These are phyloP conservation scores for Eunapius fragilis DNA, from an alignment of 37 sponge, comb jelly and placozoan genomes.

Conservation along the genomic window DNA sequence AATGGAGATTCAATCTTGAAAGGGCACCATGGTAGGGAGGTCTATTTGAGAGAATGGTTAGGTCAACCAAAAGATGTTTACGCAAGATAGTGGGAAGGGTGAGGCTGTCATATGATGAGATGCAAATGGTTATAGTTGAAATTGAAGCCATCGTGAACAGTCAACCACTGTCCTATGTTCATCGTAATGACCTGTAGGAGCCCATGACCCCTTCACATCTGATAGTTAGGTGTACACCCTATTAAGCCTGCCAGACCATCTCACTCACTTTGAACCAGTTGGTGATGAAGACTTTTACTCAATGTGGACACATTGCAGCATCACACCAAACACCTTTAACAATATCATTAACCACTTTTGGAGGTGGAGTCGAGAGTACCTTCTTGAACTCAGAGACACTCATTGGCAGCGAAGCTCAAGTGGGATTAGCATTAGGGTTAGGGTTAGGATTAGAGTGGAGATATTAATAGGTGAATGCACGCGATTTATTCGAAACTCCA, in stretches of 20 bases:
- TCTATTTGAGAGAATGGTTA: constrained; percentile 43
- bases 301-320: constrained; percentile 2
- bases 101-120: constrained; percentile 46
- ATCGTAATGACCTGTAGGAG: constrained; percentile 24
- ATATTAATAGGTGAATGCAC: no score
- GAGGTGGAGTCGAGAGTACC: constrained; percentile 51
- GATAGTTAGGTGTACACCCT: constrained; percentile 27
- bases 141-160: constrained; percentile 36
- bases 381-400: constrained; percentile 35
- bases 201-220: constrained; percentile 50
- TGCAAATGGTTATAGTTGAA: no score
- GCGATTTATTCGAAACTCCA: neutral
- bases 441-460: no score
- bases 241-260: constrained; percentile 37
- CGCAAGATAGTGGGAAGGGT: constrained; percentile 45
- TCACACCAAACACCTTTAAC: constrained; percentile 49
- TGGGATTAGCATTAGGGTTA: neutral
- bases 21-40: constrained; percentile 65
- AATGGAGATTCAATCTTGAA: constrained; percentile 54
- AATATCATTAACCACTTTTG: constrained; percentile 37
- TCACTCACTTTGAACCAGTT: constrained; percentile 10
- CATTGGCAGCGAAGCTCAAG: neutral
- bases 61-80: constrained; percentile 28
- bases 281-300: constrained; percentile 37
- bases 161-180: constrained; percentile 30